phyloP scores from a whole-genome alignment of 1,140 invertebrate genomes.

The Drosophila lacteicornis region DNA sequence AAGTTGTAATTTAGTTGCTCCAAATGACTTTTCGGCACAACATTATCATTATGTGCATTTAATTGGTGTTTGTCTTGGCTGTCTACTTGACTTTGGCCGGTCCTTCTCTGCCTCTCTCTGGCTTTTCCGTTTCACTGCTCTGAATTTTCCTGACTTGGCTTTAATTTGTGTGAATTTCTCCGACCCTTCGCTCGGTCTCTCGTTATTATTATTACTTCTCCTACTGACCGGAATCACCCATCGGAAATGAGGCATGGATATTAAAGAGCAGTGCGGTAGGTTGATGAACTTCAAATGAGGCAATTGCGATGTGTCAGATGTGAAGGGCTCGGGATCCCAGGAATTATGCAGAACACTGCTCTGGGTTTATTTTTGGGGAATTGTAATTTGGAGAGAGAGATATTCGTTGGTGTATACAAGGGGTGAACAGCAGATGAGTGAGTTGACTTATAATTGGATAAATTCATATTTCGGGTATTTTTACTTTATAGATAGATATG shows the following conservation, averaged over 20 bases:
- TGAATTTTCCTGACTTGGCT: slow-evolving; percentile 37
- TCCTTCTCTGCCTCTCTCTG: slow-evolving; percentile 3
- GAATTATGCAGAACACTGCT: slow-evolving; percentile 1
- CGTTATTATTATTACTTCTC: slow-evolving; percentile 19
- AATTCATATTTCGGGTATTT: no score
- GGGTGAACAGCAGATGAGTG: slow-evolving; percentile 13
- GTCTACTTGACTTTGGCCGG: slow-evolving; percentile 42
- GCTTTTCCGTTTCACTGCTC: slow-evolving; percentile 13
- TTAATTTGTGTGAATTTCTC: slow-evolving; percentile 76
- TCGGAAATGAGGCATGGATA: slow-evolving; percentile 37
- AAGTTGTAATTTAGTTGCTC: slow-evolving; percentile 82
- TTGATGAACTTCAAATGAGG: slow-evolving; percentile 22
- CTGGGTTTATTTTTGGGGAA: slow-evolving; percentile 2
- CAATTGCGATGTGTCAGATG: slow-evolving; percentile 12
- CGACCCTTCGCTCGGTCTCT: slow-evolving; percentile 1
- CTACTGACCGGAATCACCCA: slow-evolving; percentile 8
- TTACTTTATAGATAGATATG: no score
- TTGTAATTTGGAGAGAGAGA: not conserved
- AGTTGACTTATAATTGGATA: not conserved
- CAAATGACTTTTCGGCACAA: slow-evolving; percentile 82
- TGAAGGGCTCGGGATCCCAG: not conserved
- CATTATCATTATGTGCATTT: slow-evolving; percentile 82
- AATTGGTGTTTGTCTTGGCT: slow-evolving; percentile 76
- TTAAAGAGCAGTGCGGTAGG: slow-evolving; percentile 8
- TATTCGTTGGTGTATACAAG: not conserved